phyloP scores from a whole-genome alignment of 2,888 invertebrate genomes.

The Drosophila mulleri region DNA sequence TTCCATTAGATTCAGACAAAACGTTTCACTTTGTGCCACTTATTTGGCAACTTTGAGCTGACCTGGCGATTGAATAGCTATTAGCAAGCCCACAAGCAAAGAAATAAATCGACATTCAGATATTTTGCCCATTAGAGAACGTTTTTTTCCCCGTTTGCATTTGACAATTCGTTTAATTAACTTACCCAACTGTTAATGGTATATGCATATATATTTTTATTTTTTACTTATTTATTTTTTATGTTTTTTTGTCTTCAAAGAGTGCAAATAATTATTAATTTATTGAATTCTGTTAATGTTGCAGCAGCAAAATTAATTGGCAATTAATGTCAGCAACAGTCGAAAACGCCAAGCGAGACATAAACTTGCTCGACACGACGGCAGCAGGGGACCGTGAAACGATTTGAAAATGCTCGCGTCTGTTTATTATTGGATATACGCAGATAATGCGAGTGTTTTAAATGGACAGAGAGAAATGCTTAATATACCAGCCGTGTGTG shows the following conservation, averaged over 20 bases:
- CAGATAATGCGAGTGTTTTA: conserved; percentile 19
- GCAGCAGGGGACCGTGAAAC: conserved; percentile 11
- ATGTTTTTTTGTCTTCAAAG: conserved; percentile 8
- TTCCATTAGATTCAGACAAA: conserved; percentile 9
- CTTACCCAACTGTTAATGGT: background rate
- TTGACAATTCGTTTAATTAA: conserved; percentile 16
- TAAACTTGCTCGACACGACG: conserved; percentile 6
- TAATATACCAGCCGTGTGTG: conserved; percentile 11
- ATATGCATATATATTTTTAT: background rate
- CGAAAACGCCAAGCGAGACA: conserved; percentile 12
- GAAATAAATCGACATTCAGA: background rate
- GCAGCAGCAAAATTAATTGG: conserved; percentile 63
- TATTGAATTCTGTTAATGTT: conserved; percentile 52
- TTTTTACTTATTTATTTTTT: too few relatives aligned
- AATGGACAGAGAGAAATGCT: conserved; percentile 10
- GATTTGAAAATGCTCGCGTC: conserved; percentile 23
- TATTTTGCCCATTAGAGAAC: background rate
- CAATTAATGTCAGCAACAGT: conserved; percentile 63
- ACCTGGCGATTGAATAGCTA: background rate
- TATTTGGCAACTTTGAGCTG: background rate
- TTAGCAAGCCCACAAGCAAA: background rate
- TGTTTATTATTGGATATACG: conserved; percentile 35
- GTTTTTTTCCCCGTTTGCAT: background rate
- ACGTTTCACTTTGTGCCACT: background rate
- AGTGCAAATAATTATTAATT: conserved; percentile 32